Percentiles rank a stretch among this genome's conserved stretches.
These are phyloP conservation scores for Okapia johnstoni DNA, from an alignment of 2,113 vertebrate genomes.

Conservation along the genomic window DNA sequence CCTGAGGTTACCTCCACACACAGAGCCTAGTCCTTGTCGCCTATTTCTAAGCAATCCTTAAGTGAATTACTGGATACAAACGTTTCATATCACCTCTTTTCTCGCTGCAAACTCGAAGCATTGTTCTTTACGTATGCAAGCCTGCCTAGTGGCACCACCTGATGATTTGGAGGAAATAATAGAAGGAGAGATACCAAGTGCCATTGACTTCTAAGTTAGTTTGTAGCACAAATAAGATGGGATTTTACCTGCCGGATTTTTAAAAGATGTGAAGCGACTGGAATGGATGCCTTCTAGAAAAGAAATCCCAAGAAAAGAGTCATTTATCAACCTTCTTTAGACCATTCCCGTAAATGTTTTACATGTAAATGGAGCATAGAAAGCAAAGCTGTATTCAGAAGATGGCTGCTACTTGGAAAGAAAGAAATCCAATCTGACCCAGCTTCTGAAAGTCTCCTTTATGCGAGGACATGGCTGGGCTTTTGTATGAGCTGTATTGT, in stretches of 20 bases:
- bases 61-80: background rate
- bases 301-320: background rate
- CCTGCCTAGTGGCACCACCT: accelerated
- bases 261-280: background rate
- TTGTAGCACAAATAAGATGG: background rate
- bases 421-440: slow-evolving; percentile 68
- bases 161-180: background rate
- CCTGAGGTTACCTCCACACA: background rate
- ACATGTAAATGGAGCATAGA: slow-evolving; percentile 37
- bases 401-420: slow-evolving; percentile 58
- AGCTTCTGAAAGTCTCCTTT: slow-evolving; percentile 60
- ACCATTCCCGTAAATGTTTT: background rate
- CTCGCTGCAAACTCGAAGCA: background rate
- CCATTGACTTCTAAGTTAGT: background rate
- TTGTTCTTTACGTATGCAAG: background rate
- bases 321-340: background rate
- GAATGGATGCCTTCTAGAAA: background rate
- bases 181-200: background rate
- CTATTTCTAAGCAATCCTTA: background rate
- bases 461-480: slow-evolving; percentile 25
- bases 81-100: background rate
- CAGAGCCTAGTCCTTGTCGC: background rate
- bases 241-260: background rate
- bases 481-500: background rate
- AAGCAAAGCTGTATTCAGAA: slow-evolving; percentile 14